Base-by-base conservation (phyloP, 2,888 invertebrate genomes). In the Endomychus coccineus region DNA sequence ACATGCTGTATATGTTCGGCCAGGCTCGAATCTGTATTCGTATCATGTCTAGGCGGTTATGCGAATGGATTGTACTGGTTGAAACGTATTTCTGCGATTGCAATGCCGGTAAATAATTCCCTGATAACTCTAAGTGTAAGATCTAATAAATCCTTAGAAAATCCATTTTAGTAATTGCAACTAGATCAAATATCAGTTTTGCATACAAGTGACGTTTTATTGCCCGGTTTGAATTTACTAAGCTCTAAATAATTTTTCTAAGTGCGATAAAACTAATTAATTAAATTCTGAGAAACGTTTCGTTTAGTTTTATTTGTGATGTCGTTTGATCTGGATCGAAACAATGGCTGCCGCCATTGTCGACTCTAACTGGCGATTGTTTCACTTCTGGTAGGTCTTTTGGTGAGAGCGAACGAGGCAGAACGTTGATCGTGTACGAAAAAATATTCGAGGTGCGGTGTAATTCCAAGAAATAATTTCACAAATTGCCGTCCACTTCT, bases 381-480 rank as follows among this genome's bases (percentile, higher is more conserved):
- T 19, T 19, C 21, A n/a, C 21, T 19, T 19, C 21, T n/a, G 21
- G n/a, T 6, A 7, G n/a, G n/a, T 7, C 21, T 6, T n/a, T 7
- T n/a, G 21, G n/a, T 19, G 21, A 25, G 25, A 9, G 9, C 5
- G 38, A 35, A 17, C 35, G 27, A 16, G 23, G 24, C 25, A 36
- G 17, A 10, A 3, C 27, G 28, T 31, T 33, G 41, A 40, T 49
- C n/a, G 21, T 6, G 6, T 7, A 7, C n/a, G 21, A 19, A 19
- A 19, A 19, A 7, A 7, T 7, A 19, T 19, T 39, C 40, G 37
- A 19, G n/a, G n/a, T 7, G 6, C 21, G n/a, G n/a, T n/a, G 32
- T 52, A 56, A 59, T 64, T 64, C 64, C 56, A 45, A 58, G 64
- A 65, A 65, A 62, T 63, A 62, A 64, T 64, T 64, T 64, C 64